Percentiles rank a stretch among this genome's conserved stretches.
These are phyloP conservation scores for Erpobdella octoculata DNA, from an alignment of 2,888 invertebrate genomes.

Conservation along the genomic window DNA sequence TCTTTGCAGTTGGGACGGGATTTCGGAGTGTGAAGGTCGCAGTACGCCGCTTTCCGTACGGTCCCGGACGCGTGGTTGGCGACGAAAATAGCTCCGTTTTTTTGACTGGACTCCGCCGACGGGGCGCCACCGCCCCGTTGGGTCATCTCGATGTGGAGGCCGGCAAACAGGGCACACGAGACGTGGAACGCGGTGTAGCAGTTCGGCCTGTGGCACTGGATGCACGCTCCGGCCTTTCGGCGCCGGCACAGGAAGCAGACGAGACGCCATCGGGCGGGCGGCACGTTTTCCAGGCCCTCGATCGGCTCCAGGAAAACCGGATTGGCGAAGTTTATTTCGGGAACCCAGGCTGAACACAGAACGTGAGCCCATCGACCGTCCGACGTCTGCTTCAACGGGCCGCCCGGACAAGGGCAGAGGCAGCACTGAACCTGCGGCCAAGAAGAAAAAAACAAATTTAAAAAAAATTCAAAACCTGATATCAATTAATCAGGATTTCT, in stretches of 20 bases:
- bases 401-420: constrained; percentile 90
- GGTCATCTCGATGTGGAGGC: constrained; percentile 55
- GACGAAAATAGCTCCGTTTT: background rate
- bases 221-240: constrained; percentile 76
- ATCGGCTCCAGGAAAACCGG: constrained; percentile 93
- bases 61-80: constrained; percentile 4
- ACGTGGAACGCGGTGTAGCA: constrained; percentile 98
- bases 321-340: constrained; percentile 83
- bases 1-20: background rate
- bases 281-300: constrained; percentile 82
- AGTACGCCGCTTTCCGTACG: constrained; percentile 16
- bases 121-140: background rate
- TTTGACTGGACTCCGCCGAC: background rate
- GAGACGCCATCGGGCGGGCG: constrained; percentile 88
- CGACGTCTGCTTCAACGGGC: constrained; percentile 96
- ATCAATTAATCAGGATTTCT: background rate
- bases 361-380: constrained; percentile 94
- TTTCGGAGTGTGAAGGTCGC: constrained; percentile 19
- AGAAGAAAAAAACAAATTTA: background rate
- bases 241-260: constrained; percentile 85
- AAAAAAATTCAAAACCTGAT: background rate
- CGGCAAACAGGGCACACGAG: constrained; percentile 91
- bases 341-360: constrained; percentile 96
- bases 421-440: constrained; percentile 90
- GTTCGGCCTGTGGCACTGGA: constrained; percentile 90